phyloP scores from a whole-genome alignment of 53 echinoderm and acorn worm genomes.

The Luidia sarsii region DNA sequence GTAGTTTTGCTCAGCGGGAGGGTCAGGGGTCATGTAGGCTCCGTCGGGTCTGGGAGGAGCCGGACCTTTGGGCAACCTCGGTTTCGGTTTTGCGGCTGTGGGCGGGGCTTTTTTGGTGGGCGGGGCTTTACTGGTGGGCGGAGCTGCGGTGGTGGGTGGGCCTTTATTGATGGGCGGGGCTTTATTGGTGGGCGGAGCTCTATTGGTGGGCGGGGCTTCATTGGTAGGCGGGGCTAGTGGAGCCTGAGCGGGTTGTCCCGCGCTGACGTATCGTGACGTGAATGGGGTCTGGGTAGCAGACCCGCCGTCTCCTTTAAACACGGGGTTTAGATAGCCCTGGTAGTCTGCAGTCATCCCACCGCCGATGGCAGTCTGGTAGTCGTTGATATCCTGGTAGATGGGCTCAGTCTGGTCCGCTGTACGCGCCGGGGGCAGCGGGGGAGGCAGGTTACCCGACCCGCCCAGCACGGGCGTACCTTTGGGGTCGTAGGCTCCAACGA shows the following conservation, averaged over 20 bases:
- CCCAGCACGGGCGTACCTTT: not conserved
- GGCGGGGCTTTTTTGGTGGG: not conserved
- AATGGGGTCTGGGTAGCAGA: too few relatives aligned
- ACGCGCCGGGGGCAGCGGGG: conserved; percentile 45
- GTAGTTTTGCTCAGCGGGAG: not conserved
- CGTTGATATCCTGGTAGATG: conserved; percentile 65
- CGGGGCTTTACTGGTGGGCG: too few relatives aligned
- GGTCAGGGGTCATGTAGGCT: not conserved
- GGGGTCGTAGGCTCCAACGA: conserved; percentile 28
- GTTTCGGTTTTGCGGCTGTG: not conserved
- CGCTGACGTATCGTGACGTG: not conserved
- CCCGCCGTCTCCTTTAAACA: not conserved
- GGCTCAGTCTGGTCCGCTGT: conserved; percentile 31
- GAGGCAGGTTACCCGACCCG: not conserved
- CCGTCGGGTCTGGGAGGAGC: not conserved
- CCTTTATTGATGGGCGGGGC: too few relatives aligned
- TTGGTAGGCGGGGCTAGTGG: not conserved
- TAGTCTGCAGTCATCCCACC: not conserved
- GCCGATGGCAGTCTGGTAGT: conserved; percentile 18
- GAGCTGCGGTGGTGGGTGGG: not conserved
- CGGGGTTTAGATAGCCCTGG: conserved; percentile 22
- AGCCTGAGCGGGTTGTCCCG: not conserved
- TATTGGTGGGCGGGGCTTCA: not conserved
- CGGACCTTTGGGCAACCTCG: too few relatives aligned
- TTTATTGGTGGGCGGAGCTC: not conserved